Evolutionary conservation across 2,113 vertebrate species (phyloP), one percentile per base, ranked within the genome.

Genomic region (Hydrochoerus hydrochaeris): DNA sequence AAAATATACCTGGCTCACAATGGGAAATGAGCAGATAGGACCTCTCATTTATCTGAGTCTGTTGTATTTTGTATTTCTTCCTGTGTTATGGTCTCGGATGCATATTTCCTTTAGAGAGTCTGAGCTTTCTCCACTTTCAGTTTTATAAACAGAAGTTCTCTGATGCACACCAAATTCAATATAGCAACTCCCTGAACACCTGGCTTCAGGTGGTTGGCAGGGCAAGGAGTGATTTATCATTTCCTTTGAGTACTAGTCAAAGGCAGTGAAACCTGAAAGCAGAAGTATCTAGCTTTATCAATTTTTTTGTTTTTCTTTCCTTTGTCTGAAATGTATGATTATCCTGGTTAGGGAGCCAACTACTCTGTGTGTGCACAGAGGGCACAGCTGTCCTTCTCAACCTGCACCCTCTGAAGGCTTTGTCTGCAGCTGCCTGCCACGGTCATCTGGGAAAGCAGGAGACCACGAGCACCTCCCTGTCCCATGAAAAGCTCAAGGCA

Each of bases 211-310:
- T 83, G 65, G 84, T 1, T 14, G 60, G 41, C 35, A 69, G 0
- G 49, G 19, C 5, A 57, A 62, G 78, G 44, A 41, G 38, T n/a
- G 80, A 32, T 26, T 32, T 67, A 44, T 8, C 54, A 13, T 62
- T 85, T 77, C 62, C 65, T 89, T 94, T 92, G 49, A 54, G 38
- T 96, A 86, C 60, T 35, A 88, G 58, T 81, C 44, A 54, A 75
- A 95, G 41, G 46, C 69, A 92, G 83, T 80, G 54, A n/a, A 41
- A 52, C 12, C 91, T 91, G 49, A 84, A 91, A 69, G 78, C n/a
- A 63, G 44, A 67, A 87, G 5, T 32, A 17, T 88, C 86, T 62
- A 81, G 41, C 17, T 65, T 73, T 75, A 67, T 83, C 86, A 73
- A 44, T 83, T 67, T 88, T 52, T 71, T 46, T 92, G 41, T 67